Base-by-base conservation (phyloP, 2,797 vertebrate species). In the Valencia hispanica region DNA sequence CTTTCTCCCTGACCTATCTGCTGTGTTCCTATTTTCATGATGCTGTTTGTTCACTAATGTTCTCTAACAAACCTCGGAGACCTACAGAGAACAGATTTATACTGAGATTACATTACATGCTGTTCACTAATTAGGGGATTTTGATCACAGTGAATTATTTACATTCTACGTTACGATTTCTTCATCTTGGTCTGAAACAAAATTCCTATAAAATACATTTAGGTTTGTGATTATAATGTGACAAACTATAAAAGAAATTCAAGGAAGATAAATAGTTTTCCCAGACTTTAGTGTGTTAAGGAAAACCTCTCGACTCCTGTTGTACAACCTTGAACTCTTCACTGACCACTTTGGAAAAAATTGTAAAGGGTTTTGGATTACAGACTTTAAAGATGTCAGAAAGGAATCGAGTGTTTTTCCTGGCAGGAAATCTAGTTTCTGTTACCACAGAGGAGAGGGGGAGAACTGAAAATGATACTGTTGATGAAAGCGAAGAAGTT, bases 401-500 rank as follows among this genome's bases (percentile, higher is more conserved):
- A 59, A 59, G 0, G 2, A 17, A 6, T 59, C 27, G n/a, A 0
- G 5, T 59, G 6, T 32, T 32, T 59, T 59, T 32, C 55, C 55
- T 59, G 55, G 15, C 27, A 30, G 55, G 55, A 59, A 59, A 32
- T 7, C 55, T 18, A 17, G 27, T 5, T 59, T 59, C 55, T 59
- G 27, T 59, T 59, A 59, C 12, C 27, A 59, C 27, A 32, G 55
- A 59, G 17, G 55, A 59, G 15, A 32, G 55, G 27, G 11, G 11
- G n/a, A 27, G n/a, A 22, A 59, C 25, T 32, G 27, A 59, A 30
- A 57, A 57, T 17, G 55, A 30, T 57, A 30, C 12, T 17, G n/a
- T 57, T 59, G 55, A 59, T 32, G 27, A 32, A 59, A 57, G n/a
- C 30, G 55, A 27, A 53, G 39, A 70, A 74, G 70, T 68, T 75